Base-by-base conservation (phyloP, 2,888 invertebrate genomes). In the Euspilapteryx auroguttella region DNA sequence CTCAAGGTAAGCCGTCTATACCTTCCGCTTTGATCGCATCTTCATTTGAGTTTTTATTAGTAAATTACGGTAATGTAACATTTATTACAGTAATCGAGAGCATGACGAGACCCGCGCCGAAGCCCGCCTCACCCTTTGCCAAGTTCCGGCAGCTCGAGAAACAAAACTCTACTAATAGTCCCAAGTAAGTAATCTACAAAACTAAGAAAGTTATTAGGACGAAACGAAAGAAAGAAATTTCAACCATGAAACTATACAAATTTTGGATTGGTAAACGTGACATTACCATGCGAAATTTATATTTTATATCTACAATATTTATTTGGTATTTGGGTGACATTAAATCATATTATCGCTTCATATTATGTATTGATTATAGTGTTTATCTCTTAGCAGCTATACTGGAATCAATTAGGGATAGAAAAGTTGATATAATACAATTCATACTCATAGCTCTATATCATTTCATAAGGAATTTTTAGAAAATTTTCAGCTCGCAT, bases 71-170 rank as follows among this genome's bases (percentile, higher is more conserved):
- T 17, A 17, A 17, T 17, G 8, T 17, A 17, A 17, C 5, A 17
- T 17, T 17, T 17, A 6, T 17, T 8, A 17, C 69, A 79, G 82
- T 84, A 56, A 77, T 75, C 45, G 79, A 79, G 52, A 78, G 78
- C 53, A 47, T 57, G 55, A 54, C 55, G 33, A 58, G 61, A 44
- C 50, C 65, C 61, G 76, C 62, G 36, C 76, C 61, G 58, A 89
- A 84, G 61, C 85, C 87, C 42, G 81, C 87, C 54, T 91, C 92
- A 47, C 89, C 93, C 38, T 92, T 93, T 73, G 87, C 90, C 55
- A 93, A 92, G 79, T 93, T 93, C 79, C 87, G 87, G 62, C 91
- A 93, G 78, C 82, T 93, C 65, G 93, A 93, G 66, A 87, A 87
- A 58, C 89, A 91, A 73, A 88, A 86, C 64, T 89, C 89, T 47